These are phyloP conservation scores for Eublepharis macularius DNA, from an alignment of 2,113 vertebrate genomes.

Conservation along the genomic window DNA sequence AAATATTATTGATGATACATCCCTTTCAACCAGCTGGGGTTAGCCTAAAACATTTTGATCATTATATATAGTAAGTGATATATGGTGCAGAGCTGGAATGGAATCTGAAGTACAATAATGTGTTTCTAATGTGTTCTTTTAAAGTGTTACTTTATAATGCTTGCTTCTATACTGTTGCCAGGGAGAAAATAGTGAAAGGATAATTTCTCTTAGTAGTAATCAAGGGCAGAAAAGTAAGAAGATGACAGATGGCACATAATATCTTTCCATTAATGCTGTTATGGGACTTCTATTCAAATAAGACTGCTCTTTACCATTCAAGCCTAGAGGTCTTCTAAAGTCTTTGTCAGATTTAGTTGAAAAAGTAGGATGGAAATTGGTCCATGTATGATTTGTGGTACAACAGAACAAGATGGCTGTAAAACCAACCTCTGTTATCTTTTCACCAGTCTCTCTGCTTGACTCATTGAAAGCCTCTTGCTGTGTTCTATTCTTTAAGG, in stretches of 20 bases:
- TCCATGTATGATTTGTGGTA: slow-evolving; percentile 10
- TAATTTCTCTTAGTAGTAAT: slow-evolving; percentile 19
- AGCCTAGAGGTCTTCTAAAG: slow-evolving; percentile 12
- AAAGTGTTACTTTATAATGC: slow-evolving; percentile 27
- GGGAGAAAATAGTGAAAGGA: slow-evolving; percentile 41
- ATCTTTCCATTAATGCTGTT: slow-evolving; percentile 26
- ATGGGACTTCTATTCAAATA: slow-evolving; percentile 7
- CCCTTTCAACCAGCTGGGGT: not conserved
- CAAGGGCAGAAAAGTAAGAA: slow-evolving; percentile 39
- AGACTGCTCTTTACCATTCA: slow-evolving; percentile 31
- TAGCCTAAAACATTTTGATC: slow-evolving; percentile 5
- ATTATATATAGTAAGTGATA: not conserved
- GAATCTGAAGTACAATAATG: slow-evolving; percentile 30
- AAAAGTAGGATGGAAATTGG: not conserved
- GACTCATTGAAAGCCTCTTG: not conserved
- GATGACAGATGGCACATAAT: slow-evolving; percentile 49
- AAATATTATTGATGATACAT: not conserved
- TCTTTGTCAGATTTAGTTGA: not conserved
- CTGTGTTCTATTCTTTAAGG: slow-evolving; percentile 72
- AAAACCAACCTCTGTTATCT: not conserved
- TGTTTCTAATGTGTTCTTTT: slow-evolving; percentile 27
- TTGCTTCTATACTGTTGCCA: slow-evolving; percentile 36
- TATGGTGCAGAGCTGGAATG: slow-evolving; percentile 33
- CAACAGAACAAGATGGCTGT: slow-evolving; percentile 20
- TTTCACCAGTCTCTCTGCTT: not conserved